Base-by-base conservation (phyloP, 2,797 vertebrate species). In the Steatocranus sp. region DNA sequence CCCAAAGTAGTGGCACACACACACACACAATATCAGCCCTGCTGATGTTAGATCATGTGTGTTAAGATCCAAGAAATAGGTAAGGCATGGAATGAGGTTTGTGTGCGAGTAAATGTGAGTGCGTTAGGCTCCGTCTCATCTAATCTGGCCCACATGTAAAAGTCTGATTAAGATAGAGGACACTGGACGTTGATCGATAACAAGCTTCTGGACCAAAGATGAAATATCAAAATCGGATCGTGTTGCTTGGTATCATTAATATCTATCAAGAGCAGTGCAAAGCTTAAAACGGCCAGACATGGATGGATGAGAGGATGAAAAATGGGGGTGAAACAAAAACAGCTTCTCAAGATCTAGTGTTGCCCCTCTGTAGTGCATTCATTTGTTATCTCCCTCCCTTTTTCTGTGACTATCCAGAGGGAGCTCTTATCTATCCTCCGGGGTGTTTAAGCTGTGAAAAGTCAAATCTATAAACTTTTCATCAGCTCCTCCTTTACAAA, bases 181-280 rank as follows among this genome's bases (percentile, higher is more conserved):
- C 74, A n/a, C n/a, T 50, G 79, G 80, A 78, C 78, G 74, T 85
- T 85, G 86, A 93, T 93, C 85, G 81, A 76, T 63, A 49, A 85
- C 87, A 77, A 78, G 73, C 79, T 76, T 73, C 32, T 14, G 25
- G 34, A 79, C 23, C 14, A 1, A 8, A 54, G 75, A 86, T 87
- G 87, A 89, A 90, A 86, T 86, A 83, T 74, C 78, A 83, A 78
- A 87, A 76, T 86, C 4, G 23, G 89, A 77, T 93, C 81, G 3
- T 78, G 91, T 94, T 93, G 82, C 93, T 83, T 38, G 12, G 18
- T n/a, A 54, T 85, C 90, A 92, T 93, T 91, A 84, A 93, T 90
- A 93, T 89, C 88, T 66, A 80, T 93, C 88, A 86, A 51, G 76
- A 76, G 76, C 14, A 48, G 75, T 27, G 54, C 32, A 11, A 41